Percentiles rank a stretch among this genome's conserved stretches.
Conservation (phyloP, 2,888 invertebrate genomes). For the Pogonocherus hispidulus region DNA sequence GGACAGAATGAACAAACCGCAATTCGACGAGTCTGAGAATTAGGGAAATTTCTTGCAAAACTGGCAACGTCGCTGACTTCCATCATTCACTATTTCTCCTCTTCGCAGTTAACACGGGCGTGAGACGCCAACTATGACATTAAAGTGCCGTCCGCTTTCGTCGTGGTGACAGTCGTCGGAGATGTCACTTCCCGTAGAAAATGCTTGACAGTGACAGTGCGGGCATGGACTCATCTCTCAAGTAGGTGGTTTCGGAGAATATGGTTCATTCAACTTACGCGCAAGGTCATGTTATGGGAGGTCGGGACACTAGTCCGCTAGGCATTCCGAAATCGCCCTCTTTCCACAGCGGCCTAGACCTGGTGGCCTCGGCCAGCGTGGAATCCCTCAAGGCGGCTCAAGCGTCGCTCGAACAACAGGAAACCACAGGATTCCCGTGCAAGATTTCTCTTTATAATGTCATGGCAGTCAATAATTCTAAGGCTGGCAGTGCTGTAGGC, state of each 20-base stretch:
- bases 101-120: constrained; percentile 22
- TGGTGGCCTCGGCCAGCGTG: constrained; percentile 76
- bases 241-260: constrained; percentile 26
- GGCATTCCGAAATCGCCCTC: constrained; percentile 89
- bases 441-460: constrained; percentile 36
- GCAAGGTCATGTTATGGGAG: constrained; percentile 66
- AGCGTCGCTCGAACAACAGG: constrained; percentile 63
- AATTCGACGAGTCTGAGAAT: neutral
- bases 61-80: constrained; percentile 28
- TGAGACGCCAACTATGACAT: constrained; percentile 13
- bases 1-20: neutral
- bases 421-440: constrained; percentile 42
- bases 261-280: constrained; percentile 69
- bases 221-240: neutral
- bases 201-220: constrained; percentile 25
- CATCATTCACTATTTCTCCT: constrained; percentile 15
- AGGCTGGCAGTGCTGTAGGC: neutral
- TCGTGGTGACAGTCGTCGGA: constrained; percentile 11
- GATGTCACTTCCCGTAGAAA: neutral
- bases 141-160: constrained; percentile 5
- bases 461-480: constrained; percentile 13
- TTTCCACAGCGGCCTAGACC: constrained; percentile 88
- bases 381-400: constrained; percentile 68
- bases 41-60: neutral
- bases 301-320: constrained; percentile 57